These are phyloP conservation scores for Chlorospingus semifuscus DNA, from an alignment of 2,797 vertebrate genomes.

Conservation along the genomic window DNA sequence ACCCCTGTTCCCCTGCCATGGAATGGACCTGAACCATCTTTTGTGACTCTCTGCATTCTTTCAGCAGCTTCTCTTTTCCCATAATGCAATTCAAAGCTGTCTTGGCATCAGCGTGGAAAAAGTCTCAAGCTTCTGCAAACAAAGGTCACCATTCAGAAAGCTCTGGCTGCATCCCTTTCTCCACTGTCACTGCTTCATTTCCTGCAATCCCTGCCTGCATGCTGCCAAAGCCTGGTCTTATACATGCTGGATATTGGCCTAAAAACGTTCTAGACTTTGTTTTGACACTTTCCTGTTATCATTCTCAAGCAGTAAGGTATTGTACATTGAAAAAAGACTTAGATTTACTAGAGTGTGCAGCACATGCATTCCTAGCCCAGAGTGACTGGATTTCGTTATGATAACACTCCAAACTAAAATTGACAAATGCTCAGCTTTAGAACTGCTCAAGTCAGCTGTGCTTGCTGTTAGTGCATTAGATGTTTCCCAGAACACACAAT, in stretches of 20 bases:
- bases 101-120: background rate
- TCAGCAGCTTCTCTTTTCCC: background rate
- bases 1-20: rapidly evolving
- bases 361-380: background rate
- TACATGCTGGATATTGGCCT: background rate
- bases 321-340: background rate
- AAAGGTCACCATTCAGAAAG: background rate
- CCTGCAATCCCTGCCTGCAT: background rate
- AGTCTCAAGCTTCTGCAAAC: rapidly evolving
- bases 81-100: background rate
- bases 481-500: background rate
- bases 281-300: background rate
- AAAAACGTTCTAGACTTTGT: background rate
- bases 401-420: slow-evolving; percentile 31
- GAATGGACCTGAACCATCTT: background rate
- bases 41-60: background rate
- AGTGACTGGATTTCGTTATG: slow-evolving; percentile 2
- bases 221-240: background rate
- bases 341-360: background rate
- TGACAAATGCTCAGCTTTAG: slow-evolving; percentile 3
- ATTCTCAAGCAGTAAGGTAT: background rate
- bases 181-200: background rate
- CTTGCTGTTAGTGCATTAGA: background rate
- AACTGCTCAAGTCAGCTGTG: background rate
- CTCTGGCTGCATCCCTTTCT: background rate